Conservation (phyloP, 53 echinoderm and acorn worm species). For the Luidia sarsii region DNA sequence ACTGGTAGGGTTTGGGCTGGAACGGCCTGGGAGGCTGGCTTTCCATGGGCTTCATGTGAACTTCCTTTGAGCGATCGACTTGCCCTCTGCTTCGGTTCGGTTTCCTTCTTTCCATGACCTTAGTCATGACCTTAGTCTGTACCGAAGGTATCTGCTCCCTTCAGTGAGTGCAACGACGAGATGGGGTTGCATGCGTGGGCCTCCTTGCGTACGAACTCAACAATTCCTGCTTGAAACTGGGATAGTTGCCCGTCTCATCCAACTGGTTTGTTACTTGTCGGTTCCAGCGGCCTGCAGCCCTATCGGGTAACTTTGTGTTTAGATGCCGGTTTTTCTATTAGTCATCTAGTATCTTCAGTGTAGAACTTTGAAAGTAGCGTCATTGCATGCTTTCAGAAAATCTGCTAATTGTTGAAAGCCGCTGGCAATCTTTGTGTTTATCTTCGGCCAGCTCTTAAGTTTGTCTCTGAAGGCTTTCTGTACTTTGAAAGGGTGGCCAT, state of each 20-base stretch:
- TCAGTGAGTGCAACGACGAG: conserved; percentile 10
- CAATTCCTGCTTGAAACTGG: conserved; percentile 19
- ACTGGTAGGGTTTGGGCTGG: background rate
- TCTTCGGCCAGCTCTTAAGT: conserved; percentile 53
- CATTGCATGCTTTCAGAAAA: conserved; percentile 45
- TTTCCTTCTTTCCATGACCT: no score
- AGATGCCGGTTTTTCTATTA: conserved; percentile 60
- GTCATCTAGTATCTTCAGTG: conserved; percentile 48
- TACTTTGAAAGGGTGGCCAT: conserved; percentile 61
- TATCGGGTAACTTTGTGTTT: conserved; percentile 29
- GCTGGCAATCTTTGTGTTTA: conserved; percentile 22
- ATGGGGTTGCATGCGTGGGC: conserved; percentile 26
- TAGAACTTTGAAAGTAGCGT: conserved; percentile 50
- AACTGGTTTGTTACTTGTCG: conserved; percentile 2
- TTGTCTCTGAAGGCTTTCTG: conserved; percentile 48
- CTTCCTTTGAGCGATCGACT: background rate
- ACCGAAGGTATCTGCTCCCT: background rate
- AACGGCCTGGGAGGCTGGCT: background rate
- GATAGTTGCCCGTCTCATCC: background rate
- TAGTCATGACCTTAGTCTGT: no score
- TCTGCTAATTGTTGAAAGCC: conserved; percentile 57
- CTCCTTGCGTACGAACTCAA: conserved; percentile 8
- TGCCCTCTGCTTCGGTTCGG: background rate
- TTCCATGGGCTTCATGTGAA: background rate
- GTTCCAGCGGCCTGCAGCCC: conserved; percentile 14